Percentiles rank a stretch among this genome's conserved stretches.
phyloP scores from a whole-genome alignment of 2,888 invertebrate genomes.

The Ferdinandea cuprea region DNA sequence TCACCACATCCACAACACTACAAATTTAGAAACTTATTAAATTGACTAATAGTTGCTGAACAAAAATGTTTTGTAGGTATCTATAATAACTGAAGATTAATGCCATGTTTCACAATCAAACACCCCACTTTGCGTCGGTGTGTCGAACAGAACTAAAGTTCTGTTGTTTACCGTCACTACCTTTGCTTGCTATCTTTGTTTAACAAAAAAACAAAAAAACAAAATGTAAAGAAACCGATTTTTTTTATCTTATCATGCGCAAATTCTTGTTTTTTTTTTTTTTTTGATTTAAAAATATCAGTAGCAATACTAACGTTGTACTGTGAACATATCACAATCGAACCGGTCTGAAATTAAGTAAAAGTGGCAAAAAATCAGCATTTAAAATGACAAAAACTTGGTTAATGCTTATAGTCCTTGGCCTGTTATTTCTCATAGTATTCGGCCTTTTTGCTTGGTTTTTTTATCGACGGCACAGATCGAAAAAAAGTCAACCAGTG shows the following conservation, averaged over 20 bases:
- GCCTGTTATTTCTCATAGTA: constrained; percentile 29
- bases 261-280: background rate
- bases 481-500: background rate
- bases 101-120: too few species aligned
- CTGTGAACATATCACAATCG: background rate
- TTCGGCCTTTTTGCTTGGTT: constrained; percentile 15
- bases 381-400: constrained; percentile 43
- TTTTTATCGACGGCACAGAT: constrained; percentile 11
- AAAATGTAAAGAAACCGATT: background rate
- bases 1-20: too few species aligned
- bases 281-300: constrained; percentile 22
- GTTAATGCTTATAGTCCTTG: constrained; percentile 34
- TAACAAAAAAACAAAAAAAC: too few species aligned
- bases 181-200: too few species aligned
- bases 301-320: constrained; percentile 11
- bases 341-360: background rate
- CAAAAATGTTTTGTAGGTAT: too few species aligned
- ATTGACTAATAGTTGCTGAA: too few species aligned
- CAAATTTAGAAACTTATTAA: too few species aligned
- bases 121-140: too few species aligned
- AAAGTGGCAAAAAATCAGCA: background rate
- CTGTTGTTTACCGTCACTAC: too few species aligned
- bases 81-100: too few species aligned
- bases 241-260: constrained; percentile 44
- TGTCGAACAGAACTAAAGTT: too few species aligned